Base-by-base conservation (phyloP, 2,113 vertebrate genomes). In the Glaucomys volans region DNA sequence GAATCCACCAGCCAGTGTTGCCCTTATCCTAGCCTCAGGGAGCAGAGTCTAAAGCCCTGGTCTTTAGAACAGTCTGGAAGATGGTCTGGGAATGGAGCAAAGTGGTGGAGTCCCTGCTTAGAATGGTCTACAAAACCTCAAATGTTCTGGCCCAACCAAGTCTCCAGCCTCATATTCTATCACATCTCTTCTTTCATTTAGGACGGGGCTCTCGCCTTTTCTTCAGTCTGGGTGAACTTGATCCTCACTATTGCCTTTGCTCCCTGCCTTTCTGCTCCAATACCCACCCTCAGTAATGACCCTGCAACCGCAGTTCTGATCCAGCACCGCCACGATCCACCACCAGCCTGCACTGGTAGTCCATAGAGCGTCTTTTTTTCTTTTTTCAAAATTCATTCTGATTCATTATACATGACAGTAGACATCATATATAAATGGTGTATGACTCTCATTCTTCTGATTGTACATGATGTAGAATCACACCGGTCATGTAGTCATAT, bases 271-370 rank as follows among this genome's bases (percentile, higher is more conserved):
- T 26, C 40, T 52, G 35, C 7, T 35, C 17, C 28, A 35, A 1
- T 12, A 6, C 13, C 69, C 32, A 18, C 18, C 18, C 18, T 42
- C 13, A 10, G 22, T 0, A 14, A 5, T 74, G 30, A 30, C 17
- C 32, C 40, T 26, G 5, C 7, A 35, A 14, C n/a, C 16, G 10
- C 18, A 11, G 6, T 11, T 1, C 28, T 32, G 72, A 32, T 22
- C 3, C 0, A 32, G 8, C 30, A 20, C 2, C 26, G 7, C 11
- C 6, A 0, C 16, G 64, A 10, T 30, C 22, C 62, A 30, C 52
- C 7, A 11, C 40, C 17, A 13, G 50, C 37, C 24, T 2, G 4
- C 6, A 6, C 3, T 22, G 2, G 1, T 12, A 35, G 37, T 47
- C 32, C 32, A 24, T 1, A 14, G 22, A 8, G 44, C 44, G 9